A percentile compares a stretch with the other conserved stretches of the same genome.
These are phyloP conservation scores for Cranoglanis bouderius DNA, from an alignment of 2,113 vertebrate species.

Conservation along the genomic window DNA sequence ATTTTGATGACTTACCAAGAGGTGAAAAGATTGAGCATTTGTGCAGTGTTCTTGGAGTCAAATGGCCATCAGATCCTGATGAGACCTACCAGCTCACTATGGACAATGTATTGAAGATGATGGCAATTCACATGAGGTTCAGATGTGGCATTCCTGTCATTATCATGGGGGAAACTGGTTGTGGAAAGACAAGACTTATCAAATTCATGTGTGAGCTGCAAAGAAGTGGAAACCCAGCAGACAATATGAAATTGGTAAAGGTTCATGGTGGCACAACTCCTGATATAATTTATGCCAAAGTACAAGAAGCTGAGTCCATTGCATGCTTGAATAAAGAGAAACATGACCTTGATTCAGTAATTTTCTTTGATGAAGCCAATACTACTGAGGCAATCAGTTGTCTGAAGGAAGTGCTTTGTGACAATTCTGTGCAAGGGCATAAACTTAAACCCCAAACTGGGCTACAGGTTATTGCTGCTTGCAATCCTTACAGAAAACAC, in stretches of 20 bases:
- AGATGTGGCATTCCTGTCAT: slow-evolving; percentile 92
- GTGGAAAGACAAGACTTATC: slow-evolving; percentile 92
- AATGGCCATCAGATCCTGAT: slow-evolving; percentile 83
- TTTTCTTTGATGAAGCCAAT: slow-evolving; percentile 97
- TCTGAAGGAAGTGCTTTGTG: slow-evolving; percentile 94
- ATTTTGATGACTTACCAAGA: slow-evolving; percentile 82
- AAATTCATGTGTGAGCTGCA: slow-evolving; percentile 86
- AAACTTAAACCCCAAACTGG: slow-evolving; percentile 64
- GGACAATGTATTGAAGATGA: slow-evolving; percentile 91
- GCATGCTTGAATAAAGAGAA: slow-evolving; percentile 74
- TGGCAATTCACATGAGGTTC: slow-evolving; percentile 95
- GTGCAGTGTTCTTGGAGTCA: slow-evolving; percentile 83
- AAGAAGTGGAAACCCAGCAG: slow-evolving; percentile 62
- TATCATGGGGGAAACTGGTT: slow-evolving; percentile 98
- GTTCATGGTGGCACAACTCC: slow-evolving; percentile 92
- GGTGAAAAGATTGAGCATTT: slow-evolving; percentile 82
- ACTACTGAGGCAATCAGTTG: slow-evolving; percentile 90
- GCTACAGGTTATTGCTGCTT: slow-evolving; percentile 88
- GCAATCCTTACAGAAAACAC: slow-evolving; percentile 95
- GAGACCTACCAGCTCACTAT: slow-evolving; percentile 91
- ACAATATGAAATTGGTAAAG: slow-evolving; percentile 91
- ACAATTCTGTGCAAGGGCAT: slow-evolving; percentile 79
- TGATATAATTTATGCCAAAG: slow-evolving; percentile 78
- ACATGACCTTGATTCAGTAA: slow-evolving; percentile 80
- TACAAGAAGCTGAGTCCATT: slow-evolving; percentile 78